These are phyloP conservation scores for Paramormyrops kingsleyae DNA, from an alignment of 2,113 vertebrate species.

Conservation along the genomic window DNA sequence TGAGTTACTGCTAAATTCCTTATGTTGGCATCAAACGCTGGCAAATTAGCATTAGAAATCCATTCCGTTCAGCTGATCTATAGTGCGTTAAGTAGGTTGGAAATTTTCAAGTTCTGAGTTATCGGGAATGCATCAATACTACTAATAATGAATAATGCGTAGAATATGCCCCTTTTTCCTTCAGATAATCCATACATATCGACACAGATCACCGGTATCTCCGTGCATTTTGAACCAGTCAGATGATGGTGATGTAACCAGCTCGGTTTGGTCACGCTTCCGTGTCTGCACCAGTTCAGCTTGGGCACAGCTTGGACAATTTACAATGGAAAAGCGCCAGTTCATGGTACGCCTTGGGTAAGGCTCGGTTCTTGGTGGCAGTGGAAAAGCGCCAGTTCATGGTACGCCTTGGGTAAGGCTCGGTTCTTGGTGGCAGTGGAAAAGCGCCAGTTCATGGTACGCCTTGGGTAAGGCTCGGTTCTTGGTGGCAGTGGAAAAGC, in stretches of 20 bases:
- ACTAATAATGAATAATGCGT: neutral
- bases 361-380: too few relatives aligned
- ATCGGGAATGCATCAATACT: neutral
- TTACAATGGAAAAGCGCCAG: neutral
- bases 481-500: too few relatives aligned
- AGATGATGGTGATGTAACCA: neutral
- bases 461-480: too few relatives aligned
- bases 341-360: too few relatives aligned
- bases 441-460: too few relatives aligned
- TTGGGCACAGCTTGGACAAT: neutral
- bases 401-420: too few relatives aligned
- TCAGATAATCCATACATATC: neutral
- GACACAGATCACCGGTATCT: neutral
- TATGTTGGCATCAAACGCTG: too few relatives aligned
- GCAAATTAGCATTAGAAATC: too few relatives aligned
- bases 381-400: too few relatives aligned
- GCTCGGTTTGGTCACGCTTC: neutral
- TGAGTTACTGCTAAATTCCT: too few relatives aligned
- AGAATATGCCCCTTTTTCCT: neutral
- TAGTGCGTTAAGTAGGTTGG: neutral
- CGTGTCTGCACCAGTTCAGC: neutral
- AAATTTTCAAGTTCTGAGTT: neutral
- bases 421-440: too few relatives aligned
- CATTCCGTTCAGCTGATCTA: neutral
- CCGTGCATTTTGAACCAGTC: neutral